Evolutionary conservation across 23 tunicate genomes (phyloP).

Genomic region (Ascidia mentula): DNA sequence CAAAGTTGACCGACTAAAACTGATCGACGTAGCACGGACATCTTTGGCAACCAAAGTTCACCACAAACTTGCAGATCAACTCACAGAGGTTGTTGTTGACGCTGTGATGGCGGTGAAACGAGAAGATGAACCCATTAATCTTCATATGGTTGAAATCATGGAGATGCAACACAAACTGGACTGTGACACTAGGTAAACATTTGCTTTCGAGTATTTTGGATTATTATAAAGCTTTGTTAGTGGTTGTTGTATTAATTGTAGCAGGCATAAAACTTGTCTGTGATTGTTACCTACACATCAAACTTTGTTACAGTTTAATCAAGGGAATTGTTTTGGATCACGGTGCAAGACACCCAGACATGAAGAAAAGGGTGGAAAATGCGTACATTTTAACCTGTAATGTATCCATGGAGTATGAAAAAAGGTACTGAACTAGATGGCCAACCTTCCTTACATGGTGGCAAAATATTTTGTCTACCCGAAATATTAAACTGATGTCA

Average conservation of each 20-base stretch:
- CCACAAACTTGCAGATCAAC: slow-evolving; percentile 80
- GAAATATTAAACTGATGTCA: neutral
- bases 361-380: slow-evolving; percentile 94
- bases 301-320: slow-evolving; percentile 48
- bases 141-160: slow-evolving; percentile 99
- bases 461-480: too few species aligned
- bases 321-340: slow-evolving; percentile 97
- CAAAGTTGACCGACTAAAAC: slow-evolving; percentile 64
- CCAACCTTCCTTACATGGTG: too few species aligned
- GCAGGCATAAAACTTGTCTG: neutral
- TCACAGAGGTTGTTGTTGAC: slow-evolving; percentile 95
- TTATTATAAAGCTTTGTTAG: too few species aligned
- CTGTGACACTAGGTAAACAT: slow-evolving; percentile 60
- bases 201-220: too few species aligned
- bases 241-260: too few species aligned
- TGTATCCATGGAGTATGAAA: slow-evolving; percentile 98
- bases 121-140: slow-evolving; percentile 83
- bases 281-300: neutral
- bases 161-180: slow-evolving; percentile 96
- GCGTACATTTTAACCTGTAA: slow-evolving; percentile 90
- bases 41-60: slow-evolving; percentile 91
- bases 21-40: slow-evolving; percentile 86
- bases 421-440: slow-evolving; percentile 40
- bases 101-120: slow-evolving; percentile 77
- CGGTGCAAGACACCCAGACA: slow-evolving; percentile 98